Conservation (phyloP, 30 jellyfish, hydroid and myxozoan genomes). For the Nemopilema nomurai region DNA sequence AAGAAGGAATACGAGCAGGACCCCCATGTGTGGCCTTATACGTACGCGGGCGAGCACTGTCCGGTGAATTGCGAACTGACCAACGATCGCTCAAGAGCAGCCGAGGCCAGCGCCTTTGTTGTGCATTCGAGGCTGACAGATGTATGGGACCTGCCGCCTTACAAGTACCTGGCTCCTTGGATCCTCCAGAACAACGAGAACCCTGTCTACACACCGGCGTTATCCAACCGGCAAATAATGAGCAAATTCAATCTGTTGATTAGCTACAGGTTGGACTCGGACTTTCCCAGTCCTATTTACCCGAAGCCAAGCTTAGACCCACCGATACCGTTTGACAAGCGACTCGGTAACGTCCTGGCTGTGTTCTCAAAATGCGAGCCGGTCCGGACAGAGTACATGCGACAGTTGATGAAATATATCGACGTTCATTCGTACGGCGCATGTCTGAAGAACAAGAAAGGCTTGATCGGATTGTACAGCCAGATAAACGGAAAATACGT, state of each 20-base stretch:
- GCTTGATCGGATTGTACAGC: slow-evolving; percentile 94
- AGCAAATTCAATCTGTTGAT: slow-evolving; percentile 87
- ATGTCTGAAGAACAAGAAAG: slow-evolving; percentile 91
- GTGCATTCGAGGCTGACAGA: slow-evolving; percentile 96
- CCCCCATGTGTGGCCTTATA: slow-evolving; percentile 97
- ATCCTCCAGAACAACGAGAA: slow-evolving; percentile 94
- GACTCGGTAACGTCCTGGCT: slow-evolving; percentile 95
- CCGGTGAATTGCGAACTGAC: slow-evolving; percentile 95
- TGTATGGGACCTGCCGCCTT: slow-evolving; percentile 98
- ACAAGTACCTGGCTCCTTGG: slow-evolving; percentile 96
- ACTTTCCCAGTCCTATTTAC: slow-evolving; percentile 97
- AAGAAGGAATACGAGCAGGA: slow-evolving; percentile 81
- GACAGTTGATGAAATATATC: slow-evolving; percentile 90
- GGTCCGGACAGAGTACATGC: slow-evolving; percentile 97
- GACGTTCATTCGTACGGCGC: slow-evolving; percentile 98
- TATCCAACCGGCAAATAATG: slow-evolving; percentile 90
- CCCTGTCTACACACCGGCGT: slow-evolving; percentile 99
- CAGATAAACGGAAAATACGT: slow-evolving; percentile 96
- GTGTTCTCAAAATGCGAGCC: slow-evolving; percentile 98
- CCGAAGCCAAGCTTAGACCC: slow-evolving; percentile 91
- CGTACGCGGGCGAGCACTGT: slow-evolving; percentile 94
- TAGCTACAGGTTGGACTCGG: slow-evolving; percentile 94
- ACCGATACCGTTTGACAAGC: slow-evolving; percentile 82
- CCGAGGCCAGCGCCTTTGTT: slow-evolving; percentile 96
- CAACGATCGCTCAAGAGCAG: slow-evolving; percentile 87